These are phyloP conservation scores for Congeria kusceri DNA, from an alignment of 2,888 invertebrate species.

Conservation along the genomic window DNA sequence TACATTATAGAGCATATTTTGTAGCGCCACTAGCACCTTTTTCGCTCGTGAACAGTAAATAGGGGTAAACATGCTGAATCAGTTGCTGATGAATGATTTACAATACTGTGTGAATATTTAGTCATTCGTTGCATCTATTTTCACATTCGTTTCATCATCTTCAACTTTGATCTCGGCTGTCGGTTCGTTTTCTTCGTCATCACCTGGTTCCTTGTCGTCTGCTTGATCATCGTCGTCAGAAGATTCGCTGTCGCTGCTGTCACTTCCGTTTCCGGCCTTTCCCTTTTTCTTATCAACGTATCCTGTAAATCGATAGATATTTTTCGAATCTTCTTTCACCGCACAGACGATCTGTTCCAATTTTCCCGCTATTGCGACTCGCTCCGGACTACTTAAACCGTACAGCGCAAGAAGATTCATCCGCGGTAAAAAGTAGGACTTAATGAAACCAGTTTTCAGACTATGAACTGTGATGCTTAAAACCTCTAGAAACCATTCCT, in stretches of 20 bases:
- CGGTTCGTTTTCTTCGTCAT: background rate
- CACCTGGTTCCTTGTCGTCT: background rate
- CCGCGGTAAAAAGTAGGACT: slow-evolving; percentile 60
- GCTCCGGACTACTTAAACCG: slow-evolving; percentile 20
- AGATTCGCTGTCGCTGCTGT: slow-evolving; percentile 3
- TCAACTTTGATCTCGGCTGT: too few species aligned
- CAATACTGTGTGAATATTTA: too few species aligned
- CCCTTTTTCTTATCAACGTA: slow-evolving; percentile 43
- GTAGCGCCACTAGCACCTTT: too few species aligned
- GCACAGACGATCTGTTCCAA: slow-evolving; percentile 42
- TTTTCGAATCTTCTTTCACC: slow-evolving; percentile 49
- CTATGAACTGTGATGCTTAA: slow-evolving; percentile 47
- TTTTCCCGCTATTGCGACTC: slow-evolving; percentile 19
- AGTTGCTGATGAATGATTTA: too few species aligned
- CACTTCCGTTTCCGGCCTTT: slow-evolving; percentile 8
- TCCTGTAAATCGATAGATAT: slow-evolving; percentile 52
- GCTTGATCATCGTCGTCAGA: slow-evolving; percentile 5
- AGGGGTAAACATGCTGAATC: too few species aligned
- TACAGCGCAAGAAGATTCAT: slow-evolving; percentile 56
- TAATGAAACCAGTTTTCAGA: slow-evolving; percentile 49
- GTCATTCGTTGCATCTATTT: too few species aligned
- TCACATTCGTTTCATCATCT: too few species aligned
- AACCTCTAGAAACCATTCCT: slow-evolving; percentile 61
- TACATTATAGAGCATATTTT: too few species aligned
- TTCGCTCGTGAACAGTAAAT: too few species aligned